A percentile compares a stretch with the other conserved stretches of the same genome.
phyloP scores from a whole-genome alignment of 2,888 invertebrate species.

The Drosophila kanekoi region DNA sequence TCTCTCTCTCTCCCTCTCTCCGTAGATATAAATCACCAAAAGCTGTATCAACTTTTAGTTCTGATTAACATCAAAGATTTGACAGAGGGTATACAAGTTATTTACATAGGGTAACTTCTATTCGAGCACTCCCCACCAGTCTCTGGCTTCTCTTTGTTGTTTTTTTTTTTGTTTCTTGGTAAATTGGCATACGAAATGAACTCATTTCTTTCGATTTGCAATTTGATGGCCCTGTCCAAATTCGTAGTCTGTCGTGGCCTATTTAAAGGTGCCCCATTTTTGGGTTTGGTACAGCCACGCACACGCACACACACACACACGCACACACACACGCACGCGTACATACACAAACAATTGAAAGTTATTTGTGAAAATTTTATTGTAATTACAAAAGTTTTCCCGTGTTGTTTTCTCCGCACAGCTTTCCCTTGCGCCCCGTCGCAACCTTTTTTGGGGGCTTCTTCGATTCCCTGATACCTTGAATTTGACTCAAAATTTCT shows the following conservation, averaged over 20 bases:
- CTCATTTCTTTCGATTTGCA: slow-evolving; percentile 54
- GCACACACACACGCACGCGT: slow-evolving; percentile 13
- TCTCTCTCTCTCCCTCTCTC: too few species aligned
- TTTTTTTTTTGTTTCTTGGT: not conserved
- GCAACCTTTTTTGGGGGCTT: slow-evolving; percentile 27
- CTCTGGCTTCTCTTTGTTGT: slow-evolving; percentile 1
- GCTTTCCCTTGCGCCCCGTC: slow-evolving; percentile 3
- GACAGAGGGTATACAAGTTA: too few species aligned
- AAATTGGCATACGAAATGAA: slow-evolving; percentile 44
- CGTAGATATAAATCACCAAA: too few species aligned
- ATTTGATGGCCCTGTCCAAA: slow-evolving; percentile 22
- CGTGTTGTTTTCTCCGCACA: slow-evolving; percentile 58
- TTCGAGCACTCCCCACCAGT: not conserved
- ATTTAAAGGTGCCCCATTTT: slow-evolving; percentile 42
- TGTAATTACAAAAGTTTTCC: slow-evolving; percentile 78
- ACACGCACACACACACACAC: slow-evolving; percentile 3
- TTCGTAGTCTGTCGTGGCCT: slow-evolving; percentile 17
- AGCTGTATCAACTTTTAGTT: too few species aligned
- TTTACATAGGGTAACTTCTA: not conserved
- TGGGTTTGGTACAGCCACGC: not conserved
- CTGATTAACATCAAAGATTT: too few species aligned
- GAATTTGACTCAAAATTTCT: slow-evolving; percentile 71
- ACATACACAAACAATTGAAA: slow-evolving; percentile 67
- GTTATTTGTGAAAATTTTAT: slow-evolving; percentile 80
- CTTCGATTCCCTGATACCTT: slow-evolving; percentile 63